These are phyloP conservation scores for Ochotona princeps DNA, from an alignment of 2,113 vertebrate species.

Conservation along the genomic window DNA sequence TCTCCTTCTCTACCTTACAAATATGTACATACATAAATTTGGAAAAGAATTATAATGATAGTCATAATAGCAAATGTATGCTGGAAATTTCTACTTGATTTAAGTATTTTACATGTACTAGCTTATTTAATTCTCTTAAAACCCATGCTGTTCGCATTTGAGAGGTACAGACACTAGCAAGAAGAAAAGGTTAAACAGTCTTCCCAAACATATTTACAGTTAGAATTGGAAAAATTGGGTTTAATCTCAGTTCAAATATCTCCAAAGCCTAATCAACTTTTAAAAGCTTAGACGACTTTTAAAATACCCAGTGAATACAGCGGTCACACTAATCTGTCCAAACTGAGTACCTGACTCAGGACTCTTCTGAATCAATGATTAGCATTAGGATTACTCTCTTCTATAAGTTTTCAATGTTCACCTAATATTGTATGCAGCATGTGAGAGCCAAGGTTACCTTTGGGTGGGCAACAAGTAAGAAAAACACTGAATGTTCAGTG, in stretches of 20 bases:
- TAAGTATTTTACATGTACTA: not conserved
- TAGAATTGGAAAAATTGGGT: not conserved
- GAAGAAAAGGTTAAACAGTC: not conserved
- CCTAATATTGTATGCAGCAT: not conserved
- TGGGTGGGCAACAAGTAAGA: slow-evolving; percentile 35
- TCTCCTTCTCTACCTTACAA: no score
- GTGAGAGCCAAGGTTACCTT: not conserved
- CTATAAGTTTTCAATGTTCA: slow-evolving; percentile 25
- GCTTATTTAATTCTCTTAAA: not conserved
- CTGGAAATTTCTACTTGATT: not conserved
- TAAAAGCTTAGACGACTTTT: not conserved
- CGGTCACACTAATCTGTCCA: not conserved
- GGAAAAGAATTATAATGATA: not conserved
- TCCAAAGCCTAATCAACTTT: not conserved
- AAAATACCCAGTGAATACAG: slow-evolving; percentile 15
- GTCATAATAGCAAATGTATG: not conserved
- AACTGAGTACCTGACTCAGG: not conserved
- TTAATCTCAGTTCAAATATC: not conserved
- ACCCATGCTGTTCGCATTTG: not conserved
- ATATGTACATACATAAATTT: no score
- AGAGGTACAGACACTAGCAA: slow-evolving; percentile 5
- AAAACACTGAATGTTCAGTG: not conserved
- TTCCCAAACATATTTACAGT: not conserved
- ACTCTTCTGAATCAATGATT: slow-evolving; percentile 22
- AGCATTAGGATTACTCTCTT: not conserved